Evolutionary conservation across 2,113 vertebrate genomes (phyloP).

Genomic region (Numida meleagris): DNA sequence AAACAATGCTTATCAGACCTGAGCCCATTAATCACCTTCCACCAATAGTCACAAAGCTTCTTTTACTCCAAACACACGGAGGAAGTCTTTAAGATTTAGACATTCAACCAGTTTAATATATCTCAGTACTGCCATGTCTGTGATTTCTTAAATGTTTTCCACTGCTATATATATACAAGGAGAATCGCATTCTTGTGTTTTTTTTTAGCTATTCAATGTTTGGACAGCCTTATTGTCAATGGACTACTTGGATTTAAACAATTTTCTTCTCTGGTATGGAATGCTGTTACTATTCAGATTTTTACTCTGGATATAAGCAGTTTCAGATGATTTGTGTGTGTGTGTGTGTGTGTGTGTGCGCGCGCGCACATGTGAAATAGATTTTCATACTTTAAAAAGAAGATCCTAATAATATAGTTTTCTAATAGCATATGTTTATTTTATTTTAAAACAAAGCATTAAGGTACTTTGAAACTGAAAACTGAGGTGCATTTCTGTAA

Average conservation of each 20-base stretch:
- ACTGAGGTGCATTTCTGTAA: neutral
- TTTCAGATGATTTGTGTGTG: neutral
- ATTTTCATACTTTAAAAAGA: neutral
- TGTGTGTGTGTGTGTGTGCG: neutral
- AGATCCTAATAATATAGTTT: neutral
- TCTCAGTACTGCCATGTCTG: neutral
- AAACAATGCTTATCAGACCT: neutral
- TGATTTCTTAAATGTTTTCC: neutral
- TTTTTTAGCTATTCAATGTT: neutral
- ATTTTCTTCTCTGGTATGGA: neutral
- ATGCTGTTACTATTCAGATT: neutral
- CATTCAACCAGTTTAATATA: neutral
- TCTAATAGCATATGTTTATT: neutral
- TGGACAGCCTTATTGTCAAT: neutral
- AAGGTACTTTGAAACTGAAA: neutral
- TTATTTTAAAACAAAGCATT: neutral
- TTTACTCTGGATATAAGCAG: neutral
- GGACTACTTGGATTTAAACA: neutral
- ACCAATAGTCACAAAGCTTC: neutral
- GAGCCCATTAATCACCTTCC: constrained; percentile 5
- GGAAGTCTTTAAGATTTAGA: constrained; percentile 7
- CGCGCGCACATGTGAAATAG: neutral
- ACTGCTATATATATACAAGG: neutral
- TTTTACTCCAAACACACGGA: constrained; percentile 3
- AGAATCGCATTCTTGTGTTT: neutral